phyloP scores from a whole-genome alignment of 2,113 vertebrate genomes.

The Poeciliopsis retropinna region DNA sequence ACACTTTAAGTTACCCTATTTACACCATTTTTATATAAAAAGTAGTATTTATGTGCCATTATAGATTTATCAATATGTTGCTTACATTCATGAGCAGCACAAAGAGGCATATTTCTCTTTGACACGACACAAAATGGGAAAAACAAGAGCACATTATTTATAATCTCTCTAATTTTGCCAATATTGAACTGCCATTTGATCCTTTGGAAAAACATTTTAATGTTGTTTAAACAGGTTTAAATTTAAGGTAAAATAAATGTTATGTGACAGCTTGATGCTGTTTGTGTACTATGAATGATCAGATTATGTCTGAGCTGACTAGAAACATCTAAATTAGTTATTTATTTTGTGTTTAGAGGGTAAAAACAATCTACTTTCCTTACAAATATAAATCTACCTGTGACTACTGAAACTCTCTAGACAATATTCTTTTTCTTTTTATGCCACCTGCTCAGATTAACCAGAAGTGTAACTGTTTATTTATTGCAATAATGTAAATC shows the following conservation, averaged over 20 bases:
- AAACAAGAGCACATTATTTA: background rate
- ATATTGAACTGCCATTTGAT: no score
- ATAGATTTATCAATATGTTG: background rate
- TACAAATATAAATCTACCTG: conserved; percentile 29
- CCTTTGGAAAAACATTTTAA: background rate
- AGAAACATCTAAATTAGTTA: conserved; percentile 10
- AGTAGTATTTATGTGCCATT: background rate
- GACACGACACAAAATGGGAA: background rate
- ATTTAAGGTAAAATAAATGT: background rate
- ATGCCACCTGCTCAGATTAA: conserved; percentile 49
- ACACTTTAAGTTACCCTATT: conserved; percentile 18
- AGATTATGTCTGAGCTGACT: conserved; percentile 24
- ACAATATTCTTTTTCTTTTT: conserved; percentile 69
- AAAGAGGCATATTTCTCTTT: background rate
- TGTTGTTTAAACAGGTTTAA: conserved; percentile 1
- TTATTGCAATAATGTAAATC: conserved; percentile 77
- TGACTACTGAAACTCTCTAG: conserved; percentile 57
- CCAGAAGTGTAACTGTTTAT: conserved; percentile 67
- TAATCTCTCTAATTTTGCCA: background rate
- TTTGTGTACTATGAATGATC: conserved; percentile 47
- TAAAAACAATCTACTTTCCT: conserved; percentile 5
- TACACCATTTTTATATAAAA: background rate
- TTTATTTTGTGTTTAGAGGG: conserved; percentile 22
- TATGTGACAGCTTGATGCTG: conserved; percentile 37
- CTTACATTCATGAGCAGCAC: background rate